Conservation (phyloP, 2,797 vertebrate species). For the Streptopelia turtur region DNA sequence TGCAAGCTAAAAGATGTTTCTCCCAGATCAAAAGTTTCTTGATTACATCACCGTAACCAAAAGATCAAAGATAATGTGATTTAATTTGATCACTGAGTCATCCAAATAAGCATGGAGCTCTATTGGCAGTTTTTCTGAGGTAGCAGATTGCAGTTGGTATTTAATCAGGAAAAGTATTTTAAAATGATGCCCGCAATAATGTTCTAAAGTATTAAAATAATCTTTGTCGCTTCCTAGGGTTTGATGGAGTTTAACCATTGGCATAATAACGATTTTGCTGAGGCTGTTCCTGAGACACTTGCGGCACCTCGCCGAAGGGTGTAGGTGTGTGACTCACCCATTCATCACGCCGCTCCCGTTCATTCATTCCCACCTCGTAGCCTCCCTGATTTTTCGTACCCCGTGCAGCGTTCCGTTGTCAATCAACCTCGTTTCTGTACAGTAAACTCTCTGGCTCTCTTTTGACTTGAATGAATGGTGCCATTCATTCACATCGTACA, state of each 20-base stretch:
- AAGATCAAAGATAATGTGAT: conserved; percentile 64
- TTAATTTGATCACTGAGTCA: conserved; percentile 66
- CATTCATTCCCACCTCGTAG: conserved; percentile 25
- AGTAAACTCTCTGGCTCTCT: conserved; percentile 24
- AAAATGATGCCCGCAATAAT: conserved; percentile 51
- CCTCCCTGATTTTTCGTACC: conserved; percentile 36
- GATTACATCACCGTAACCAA: conserved; percentile 65
- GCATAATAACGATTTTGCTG: conserved; percentile 11
- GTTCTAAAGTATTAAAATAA: conserved; percentile 30
- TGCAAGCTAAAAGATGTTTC: conserved; percentile 58
- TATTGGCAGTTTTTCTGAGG: conserved; percentile 50
- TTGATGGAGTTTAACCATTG: conserved; percentile 3
- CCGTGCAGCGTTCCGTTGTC: conserved; percentile 7
- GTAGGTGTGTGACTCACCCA: conserved; percentile 64
- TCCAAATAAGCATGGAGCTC: conserved; percentile 43
- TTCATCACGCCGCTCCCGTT: conserved; percentile 12
- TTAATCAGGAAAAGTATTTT: conserved; percentile 53
- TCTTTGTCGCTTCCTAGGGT: background rate
- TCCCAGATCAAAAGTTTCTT: conserved; percentile 57
- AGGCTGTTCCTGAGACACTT: conserved; percentile 8
- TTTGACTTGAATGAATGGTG: conserved; percentile 16
- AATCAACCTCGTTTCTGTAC: background rate
- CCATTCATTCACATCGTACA: conserved; percentile 38
- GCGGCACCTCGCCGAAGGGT: background rate
- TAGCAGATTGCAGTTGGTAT: conserved; percentile 50